Conservation (phyloP, 2,797 vertebrate species). For the Lacerta viridis region DNA sequence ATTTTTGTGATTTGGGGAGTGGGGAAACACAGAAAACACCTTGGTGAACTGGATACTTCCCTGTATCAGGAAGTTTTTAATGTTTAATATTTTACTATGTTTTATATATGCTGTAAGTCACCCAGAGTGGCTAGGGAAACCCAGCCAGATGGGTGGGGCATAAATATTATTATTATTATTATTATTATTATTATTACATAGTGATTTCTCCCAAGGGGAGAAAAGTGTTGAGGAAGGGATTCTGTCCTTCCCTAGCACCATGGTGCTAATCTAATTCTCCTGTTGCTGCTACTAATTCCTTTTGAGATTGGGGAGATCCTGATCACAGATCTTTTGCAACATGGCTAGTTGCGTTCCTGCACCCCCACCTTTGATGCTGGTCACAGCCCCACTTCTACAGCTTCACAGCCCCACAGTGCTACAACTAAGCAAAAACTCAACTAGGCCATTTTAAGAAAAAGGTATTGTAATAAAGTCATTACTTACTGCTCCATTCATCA, state of each 20-base stretch:
- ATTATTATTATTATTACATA: neutral
- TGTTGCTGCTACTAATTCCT: neutral
- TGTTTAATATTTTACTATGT: too few relatives aligned
- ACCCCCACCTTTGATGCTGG: neutral
- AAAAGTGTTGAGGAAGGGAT: neutral
- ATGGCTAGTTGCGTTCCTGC: neutral
- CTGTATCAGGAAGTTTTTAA: too few relatives aligned
- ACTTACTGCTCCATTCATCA: constrained; percentile 22
- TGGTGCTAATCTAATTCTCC: neutral
- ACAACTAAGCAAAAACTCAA: neutral
- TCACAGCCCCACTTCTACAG: too few relatives aligned
- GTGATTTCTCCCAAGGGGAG: neutral
- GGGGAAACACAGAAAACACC: too few relatives aligned
- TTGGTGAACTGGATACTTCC: too few relatives aligned
- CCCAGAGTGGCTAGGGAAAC: too few relatives aligned
- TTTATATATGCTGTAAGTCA: too few relatives aligned
- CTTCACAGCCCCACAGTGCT: neutral
- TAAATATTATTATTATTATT: too few relatives aligned
- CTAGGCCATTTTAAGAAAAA: neutral
- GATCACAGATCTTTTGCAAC: neutral
- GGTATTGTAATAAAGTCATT: neutral
- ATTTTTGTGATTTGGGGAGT: too few relatives aligned
- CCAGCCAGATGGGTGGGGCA: too few relatives aligned
- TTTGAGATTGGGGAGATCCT: neutral
- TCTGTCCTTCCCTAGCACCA: neutral